Evolutionary conservation across 2,797 vertebrate genomes (phyloP), one percentile per base, ranked within the genome.

Genomic region (Gadopsis marmoratus): DNA sequence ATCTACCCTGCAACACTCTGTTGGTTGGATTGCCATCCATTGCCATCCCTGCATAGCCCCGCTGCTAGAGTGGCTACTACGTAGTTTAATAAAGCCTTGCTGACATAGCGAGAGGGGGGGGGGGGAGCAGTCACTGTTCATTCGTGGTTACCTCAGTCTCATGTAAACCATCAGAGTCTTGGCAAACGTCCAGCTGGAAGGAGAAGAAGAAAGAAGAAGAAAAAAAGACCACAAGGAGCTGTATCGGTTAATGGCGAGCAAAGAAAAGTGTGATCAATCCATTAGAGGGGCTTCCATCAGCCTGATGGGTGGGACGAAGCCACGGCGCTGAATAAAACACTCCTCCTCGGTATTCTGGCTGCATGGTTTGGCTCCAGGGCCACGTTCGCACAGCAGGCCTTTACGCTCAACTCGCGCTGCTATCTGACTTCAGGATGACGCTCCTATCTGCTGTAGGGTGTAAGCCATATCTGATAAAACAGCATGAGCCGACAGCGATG

Each of bases 301-400:
- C 7, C 53, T 61, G 76, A 76, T 58, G 55, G 56, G 71, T 76
- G 78, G 76, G 82, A 74, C 19, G 43, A 68, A 65, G 84, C 71
- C 81, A 79, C 74, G 71, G 72, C 68, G 80, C 74, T 58, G 82
- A 80, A 78, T 84, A 69, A 70, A 74, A 64, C 55, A 7, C 41
- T 87, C 78, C 75, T 88, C 71, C 45, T 87, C 79, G 41, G 82
- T 84, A 86, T 89, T 84, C 84, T 70, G 74, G 12, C 43, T 0
- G 62, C 64, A 14, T 76, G 43, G 9, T 31, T 33, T 48, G 4
- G 55, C 71, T 77, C 53, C 43, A 14, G 61, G 82, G 61, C 78
- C 75, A 59, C 63, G 76, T 62, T 76, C 71, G 65, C 83, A 43
- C 77, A 71, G 59, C 82, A 53, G 79, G 74, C 65, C 79, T 77